These are phyloP conservation scores for Melinaea menophilus DNA, from an alignment of 2,888 invertebrate species.

Conservation along the genomic window DNA sequence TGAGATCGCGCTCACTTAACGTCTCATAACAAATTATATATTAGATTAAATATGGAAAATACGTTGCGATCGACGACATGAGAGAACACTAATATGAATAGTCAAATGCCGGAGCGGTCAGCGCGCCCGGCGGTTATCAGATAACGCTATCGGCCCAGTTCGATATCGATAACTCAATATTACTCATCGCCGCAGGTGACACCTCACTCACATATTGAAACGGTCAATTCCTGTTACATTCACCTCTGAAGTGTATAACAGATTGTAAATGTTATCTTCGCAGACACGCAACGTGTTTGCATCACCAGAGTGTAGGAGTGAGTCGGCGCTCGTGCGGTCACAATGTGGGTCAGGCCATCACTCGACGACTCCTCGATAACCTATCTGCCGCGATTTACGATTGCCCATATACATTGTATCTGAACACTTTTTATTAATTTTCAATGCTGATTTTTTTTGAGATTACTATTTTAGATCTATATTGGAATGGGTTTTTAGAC, in stretches of 20 bases:
- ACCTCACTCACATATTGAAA: neutral
- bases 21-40: too few relatives aligned
- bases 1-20: too few relatives aligned
- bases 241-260: too few relatives aligned
- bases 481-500: neutral
- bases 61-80: neutral
- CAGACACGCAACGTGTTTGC: too few relatives aligned
- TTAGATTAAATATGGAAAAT: too few relatives aligned
- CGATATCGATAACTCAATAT: constrained; percentile 24
- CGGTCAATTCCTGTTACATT: too few relatives aligned
- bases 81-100: constrained; percentile 1
- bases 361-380: constrained; percentile 24
- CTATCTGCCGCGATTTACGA: constrained; percentile 9
- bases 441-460: neutral
- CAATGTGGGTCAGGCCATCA: constrained; percentile 22
- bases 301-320: neutral
- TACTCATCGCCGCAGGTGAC: constrained; percentile 11
- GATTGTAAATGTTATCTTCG: too few relatives aligned
- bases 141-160: constrained; percentile 24
- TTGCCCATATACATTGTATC: neutral
- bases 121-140: constrained; percentile 8
- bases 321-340: constrained; percentile 8
- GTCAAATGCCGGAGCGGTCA: too few relatives aligned
- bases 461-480: too few relatives aligned
- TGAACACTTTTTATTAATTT: neutral